phyloP scores from a whole-genome alignment of 2,888 invertebrate species.

The Trypoxylon attenuatum region DNA sequence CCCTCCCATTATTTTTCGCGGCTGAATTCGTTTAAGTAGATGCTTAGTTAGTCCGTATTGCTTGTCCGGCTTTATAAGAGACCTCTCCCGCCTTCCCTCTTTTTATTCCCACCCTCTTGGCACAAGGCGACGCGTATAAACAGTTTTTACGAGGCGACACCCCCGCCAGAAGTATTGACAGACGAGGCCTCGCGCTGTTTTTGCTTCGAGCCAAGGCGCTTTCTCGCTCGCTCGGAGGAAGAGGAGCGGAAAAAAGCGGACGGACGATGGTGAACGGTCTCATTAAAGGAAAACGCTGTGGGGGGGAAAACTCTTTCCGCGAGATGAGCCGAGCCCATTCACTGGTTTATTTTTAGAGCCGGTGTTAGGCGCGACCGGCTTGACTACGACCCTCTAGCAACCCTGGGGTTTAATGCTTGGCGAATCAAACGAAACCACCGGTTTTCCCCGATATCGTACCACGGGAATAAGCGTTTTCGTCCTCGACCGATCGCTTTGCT shows the following conservation, averaged over 20 bases:
- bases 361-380: not conserved
- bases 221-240: constrained; percentile 4
- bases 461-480: constrained; percentile 28
- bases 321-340: constrained; percentile 38
- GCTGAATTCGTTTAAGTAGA: not conserved
- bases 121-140: no score
- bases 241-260: not conserved
- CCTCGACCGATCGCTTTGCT: constrained; percentile 46
- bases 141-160: no score
- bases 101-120: no score
- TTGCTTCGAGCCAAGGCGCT: constrained; percentile 22
- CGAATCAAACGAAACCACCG: constrained; percentile 40
- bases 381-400: constrained; percentile 38
- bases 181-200: constrained; percentile 26
- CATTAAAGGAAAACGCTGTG: constrained; percentile 36
- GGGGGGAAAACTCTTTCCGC: constrained; percentile 28
- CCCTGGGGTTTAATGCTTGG: constrained; percentile 41
- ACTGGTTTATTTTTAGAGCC: constrained; percentile 39
- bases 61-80: no score
- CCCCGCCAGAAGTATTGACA: constrained; percentile 35
- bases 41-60: not conserved
- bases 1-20: not conserved
- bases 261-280: constrained; percentile 32
- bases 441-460: constrained; percentile 44
- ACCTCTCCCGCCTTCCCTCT: no score